These are phyloP conservation scores for Buteo buteo DNA, from an alignment of 2,113 vertebrate genomes.

Conservation along the genomic window DNA sequence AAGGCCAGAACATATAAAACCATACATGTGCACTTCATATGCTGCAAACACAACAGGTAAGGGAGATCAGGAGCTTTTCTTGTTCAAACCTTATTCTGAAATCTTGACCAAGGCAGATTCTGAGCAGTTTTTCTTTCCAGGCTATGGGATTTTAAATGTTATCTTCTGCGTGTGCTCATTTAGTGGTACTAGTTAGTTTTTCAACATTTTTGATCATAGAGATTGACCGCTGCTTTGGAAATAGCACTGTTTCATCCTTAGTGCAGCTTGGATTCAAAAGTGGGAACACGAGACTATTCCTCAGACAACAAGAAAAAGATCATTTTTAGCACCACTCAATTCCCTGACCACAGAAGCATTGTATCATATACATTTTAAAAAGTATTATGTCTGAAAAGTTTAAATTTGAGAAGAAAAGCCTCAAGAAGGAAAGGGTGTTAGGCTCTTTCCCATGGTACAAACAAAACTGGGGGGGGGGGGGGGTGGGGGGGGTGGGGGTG, in stretches of 20 bases:
- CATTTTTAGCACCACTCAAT: neutral
- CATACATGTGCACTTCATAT: fast-evolving
- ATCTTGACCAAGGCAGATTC: neutral
- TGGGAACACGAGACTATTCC: neutral
- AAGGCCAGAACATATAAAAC: neutral
- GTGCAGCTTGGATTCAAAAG: neutral
- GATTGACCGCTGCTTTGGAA: neutral
- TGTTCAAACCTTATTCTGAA: neutral
- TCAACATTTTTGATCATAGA: neutral
- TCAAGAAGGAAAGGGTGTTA: neutral
- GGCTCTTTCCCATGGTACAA: neutral
- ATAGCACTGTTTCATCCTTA: neutral
- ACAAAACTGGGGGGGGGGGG: neutral
- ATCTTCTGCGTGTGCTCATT: neutral
- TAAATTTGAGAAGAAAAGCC: neutral
- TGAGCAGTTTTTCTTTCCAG: neutral
- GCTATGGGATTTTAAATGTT: neutral
- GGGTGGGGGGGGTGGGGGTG: too few species aligned
- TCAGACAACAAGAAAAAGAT: neutral
- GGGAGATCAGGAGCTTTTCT: neutral
- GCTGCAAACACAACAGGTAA: neutral
- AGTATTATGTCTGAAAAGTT: neutral
- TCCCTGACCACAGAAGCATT: neutral
- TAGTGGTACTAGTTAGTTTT: neutral
- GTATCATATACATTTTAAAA: neutral